Evolutionary conservation across 2,113 vertebrate genomes (phyloP), one percentile per base, ranked within the genome.

Genomic region (Ibidorhyncha struthersii): DNA sequence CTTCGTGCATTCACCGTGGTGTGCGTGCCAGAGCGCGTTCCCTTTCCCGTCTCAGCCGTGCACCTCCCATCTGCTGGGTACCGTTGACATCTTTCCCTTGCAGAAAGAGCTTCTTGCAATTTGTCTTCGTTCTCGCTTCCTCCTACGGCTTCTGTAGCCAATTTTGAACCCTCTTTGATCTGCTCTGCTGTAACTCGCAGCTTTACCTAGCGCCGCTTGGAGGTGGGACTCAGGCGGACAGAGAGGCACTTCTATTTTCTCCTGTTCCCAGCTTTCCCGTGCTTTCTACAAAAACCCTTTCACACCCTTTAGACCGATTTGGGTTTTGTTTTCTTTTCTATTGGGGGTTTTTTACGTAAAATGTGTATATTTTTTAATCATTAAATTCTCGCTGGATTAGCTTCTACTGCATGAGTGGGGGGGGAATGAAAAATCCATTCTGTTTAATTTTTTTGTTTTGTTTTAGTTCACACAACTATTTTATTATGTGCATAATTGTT

Each of bases 21-120:
- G 23, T 1, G 0, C 4, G 26, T 49, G 40, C 63, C 14, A 4
- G 45, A 61, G 55, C 29, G 1, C 0, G 13, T 14, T 85, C 50
- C 43, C n/a, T 21, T 56, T 27, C 30, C 79, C 27, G 0, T 52
- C 69, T 59, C 43, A 14, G 45, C 62, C 62, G 2, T 2, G 26
- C 55, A 14, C 30, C 41, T 70, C 29, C 63, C 41, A 10, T 23
- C 69, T 32, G 36, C 63, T 58, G 70, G 27, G 27, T 21, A 10
- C 34, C 8, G 3, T 4, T 38, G 83, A 10, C 71, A 27, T 23
- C 45, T 56, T 91, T 19, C 26, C 4, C 40, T 32, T 47, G 62
- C 36, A 73, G 38, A 83, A 86, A n/a, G 45, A 58, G 10, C 8
- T 67, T 90, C 85, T 55, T 6, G 0, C 22, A 8, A 62, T 67